phyloP scores from a whole-genome alignment of 2,797 vertebrate genomes.

The Oryzias sinensis region DNA sequence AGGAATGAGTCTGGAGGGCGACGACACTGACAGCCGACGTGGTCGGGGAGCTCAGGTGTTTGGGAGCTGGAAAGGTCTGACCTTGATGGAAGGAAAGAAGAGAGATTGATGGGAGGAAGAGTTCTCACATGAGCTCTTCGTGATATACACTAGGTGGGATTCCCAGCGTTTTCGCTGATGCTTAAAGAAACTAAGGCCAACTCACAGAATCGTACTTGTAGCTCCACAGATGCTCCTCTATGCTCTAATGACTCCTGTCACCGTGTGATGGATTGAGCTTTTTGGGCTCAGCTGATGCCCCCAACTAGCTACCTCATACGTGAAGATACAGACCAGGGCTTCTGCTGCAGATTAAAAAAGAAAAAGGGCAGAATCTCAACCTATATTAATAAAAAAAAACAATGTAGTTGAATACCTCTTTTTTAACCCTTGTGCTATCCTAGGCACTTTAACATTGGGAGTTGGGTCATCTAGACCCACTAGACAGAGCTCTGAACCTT shows the following conservation, averaged over 20 bases:
- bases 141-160: constrained; percentile 32
- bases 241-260: constrained; percentile 79
- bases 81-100: constrained; percentile 5
- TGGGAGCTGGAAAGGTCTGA: constrained; percentile 18
- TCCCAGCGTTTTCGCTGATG: constrained; percentile 52
- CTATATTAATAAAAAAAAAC: not conserved
- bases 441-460: no score
- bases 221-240: constrained; percentile 79
- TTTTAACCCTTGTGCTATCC: no score
- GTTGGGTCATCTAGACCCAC: no score
- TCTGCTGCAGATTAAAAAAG: constrained; percentile 23
- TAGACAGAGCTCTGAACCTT: no score
- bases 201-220: constrained; percentile 49
- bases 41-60: constrained; percentile 41
- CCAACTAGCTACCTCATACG: constrained; percentile 64
- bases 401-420: no score
- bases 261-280: constrained; percentile 71
- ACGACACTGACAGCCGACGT: constrained; percentile 20
- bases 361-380: constrained; percentile 3
- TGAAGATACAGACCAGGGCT: constrained; percentile 36
- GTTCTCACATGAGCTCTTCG: not conserved
- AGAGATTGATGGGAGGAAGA: constrained; percentile 16
- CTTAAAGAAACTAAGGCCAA: constrained; percentile 24
- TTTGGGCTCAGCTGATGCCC: constrained; percentile 58
- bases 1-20: constrained; percentile 18